A percentile compares a stretch with the other conserved stretches of the same genome.
Evolutionary conservation across 2,113 vertebrate species (phyloP).

Genomic region (Alosa alosa): DNA sequence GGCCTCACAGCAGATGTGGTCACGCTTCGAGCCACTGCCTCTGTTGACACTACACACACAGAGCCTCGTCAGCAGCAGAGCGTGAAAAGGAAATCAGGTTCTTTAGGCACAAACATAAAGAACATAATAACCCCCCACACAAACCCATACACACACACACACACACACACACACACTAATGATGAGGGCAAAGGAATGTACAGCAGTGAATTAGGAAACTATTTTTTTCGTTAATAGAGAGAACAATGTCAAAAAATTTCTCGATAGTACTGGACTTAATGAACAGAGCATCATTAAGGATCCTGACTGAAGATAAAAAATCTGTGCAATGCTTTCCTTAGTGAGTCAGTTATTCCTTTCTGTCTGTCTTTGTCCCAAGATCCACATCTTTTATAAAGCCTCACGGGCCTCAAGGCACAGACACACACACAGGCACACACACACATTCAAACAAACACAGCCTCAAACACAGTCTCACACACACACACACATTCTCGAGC

Average conservation of each 20-base stretch:
- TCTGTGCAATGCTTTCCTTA: background rate
- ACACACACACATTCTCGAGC: conserved; percentile 25
- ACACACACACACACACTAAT: conserved; percentile 36
- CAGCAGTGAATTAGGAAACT: background rate
- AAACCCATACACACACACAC: background rate
- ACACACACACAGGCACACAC: background rate
- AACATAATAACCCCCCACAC: background rate
- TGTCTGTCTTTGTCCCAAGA: background rate
- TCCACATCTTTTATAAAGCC: background rate
- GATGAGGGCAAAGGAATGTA: conserved; percentile 20
- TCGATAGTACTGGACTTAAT: background rate
- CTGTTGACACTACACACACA: conserved; percentile 41
- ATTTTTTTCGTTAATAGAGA: background rate
- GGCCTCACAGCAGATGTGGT: conserved; percentile 25
- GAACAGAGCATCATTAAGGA: background rate
- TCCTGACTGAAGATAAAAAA: background rate
- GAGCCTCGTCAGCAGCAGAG: conserved; percentile 41
- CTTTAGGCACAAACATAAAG: background rate
- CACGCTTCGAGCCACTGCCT: conserved; percentile 19
- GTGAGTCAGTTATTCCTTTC: background rate
- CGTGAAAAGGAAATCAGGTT: background rate
- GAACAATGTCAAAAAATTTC: background rate
- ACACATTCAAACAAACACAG: background rate
- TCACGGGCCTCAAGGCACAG: background rate
- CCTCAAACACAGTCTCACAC: conserved; percentile 27